phyloP scores from a whole-genome alignment of 2,113 vertebrate genomes.

The Pycnonotus jocosus region DNA sequence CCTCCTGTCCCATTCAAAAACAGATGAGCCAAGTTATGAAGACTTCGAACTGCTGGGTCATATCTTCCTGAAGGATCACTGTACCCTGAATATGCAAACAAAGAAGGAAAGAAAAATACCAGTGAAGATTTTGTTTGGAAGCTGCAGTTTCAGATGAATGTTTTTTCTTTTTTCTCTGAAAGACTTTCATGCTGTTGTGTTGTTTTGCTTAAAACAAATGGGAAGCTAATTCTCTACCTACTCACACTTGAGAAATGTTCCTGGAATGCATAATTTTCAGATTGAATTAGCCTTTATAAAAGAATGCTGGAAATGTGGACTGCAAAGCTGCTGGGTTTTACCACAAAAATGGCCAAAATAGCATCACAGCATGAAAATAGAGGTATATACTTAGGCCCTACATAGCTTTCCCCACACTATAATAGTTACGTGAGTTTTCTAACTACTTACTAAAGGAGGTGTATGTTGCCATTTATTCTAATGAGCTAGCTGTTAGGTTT shows the following conservation, averaged over 20 bases:
- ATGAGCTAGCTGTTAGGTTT: neutral
- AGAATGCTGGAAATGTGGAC: neutral
- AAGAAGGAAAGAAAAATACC: neutral
- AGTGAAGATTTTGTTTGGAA: neutral
- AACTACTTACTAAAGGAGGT: neutral
- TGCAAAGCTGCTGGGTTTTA: neutral
- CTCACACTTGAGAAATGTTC: neutral
- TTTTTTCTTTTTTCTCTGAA: neutral
- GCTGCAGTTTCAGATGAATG: neutral
- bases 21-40: conserved; percentile 96
- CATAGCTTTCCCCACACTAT: neutral
- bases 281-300: neutral
- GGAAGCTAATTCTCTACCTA: neutral
- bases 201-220: neutral
- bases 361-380: neutral
- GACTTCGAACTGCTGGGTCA: conserved; percentile 87
- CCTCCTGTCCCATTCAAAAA: conserved; percentile 97
- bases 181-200: neutral
- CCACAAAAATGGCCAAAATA: neutral
- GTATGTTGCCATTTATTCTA: neutral
- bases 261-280: neutral
- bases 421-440: neutral
- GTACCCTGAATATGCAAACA: conserved; percentile 79
- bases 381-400: neutral
- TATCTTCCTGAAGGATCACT: conserved; percentile 90